These are phyloP conservation scores for Phorcus lineatus DNA, from an alignment of 2,888 invertebrate species.

Conservation along the genomic window DNA sequence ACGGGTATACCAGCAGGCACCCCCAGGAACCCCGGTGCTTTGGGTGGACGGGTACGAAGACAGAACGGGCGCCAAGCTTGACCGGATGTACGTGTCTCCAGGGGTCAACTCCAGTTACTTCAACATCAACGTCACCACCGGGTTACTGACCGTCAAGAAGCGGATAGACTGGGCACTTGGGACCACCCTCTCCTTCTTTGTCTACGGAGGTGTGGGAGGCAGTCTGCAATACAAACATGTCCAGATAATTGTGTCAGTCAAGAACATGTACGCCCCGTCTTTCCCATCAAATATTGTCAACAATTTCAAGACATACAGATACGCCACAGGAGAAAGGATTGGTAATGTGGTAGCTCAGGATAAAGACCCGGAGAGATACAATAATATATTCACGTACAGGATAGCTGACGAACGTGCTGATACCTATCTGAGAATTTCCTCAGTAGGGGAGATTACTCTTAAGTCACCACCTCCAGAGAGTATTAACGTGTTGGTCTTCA, in stretches of 20 bases:
- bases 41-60: constrained; percentile 52
- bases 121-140: constrained; percentile 39
- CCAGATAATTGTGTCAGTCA: constrained; percentile 52
- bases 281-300: constrained; percentile 43
- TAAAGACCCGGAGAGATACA: constrained; percentile 49
- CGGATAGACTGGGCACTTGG: constrained; percentile 50
- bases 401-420: constrained; percentile 5
- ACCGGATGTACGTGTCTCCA: constrained; percentile 40
- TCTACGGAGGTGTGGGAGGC: constrained; percentile 42
- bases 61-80: constrained; percentile 41
- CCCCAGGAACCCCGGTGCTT: constrained; percentile 48
- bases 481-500: constrained; percentile 39
- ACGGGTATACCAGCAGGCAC: constrained; percentile 51
- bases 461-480: constrained; percentile 41
- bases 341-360: constrained; percentile 52
- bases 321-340: constrained; percentile 41
- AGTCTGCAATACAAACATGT: constrained; percentile 46
- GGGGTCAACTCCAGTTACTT: constrained; percentile 47
- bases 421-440: background rate
- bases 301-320: constrained; percentile 50
- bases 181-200: constrained; percentile 50
- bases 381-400: constrained; percentile 46
- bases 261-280: constrained; percentile 52
- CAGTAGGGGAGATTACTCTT: constrained; percentile 46
- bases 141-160: constrained; percentile 46